Conservation (phyloP, 2,113 vertebrate genomes). For the Tragelaphus strepsiceros region DNA sequence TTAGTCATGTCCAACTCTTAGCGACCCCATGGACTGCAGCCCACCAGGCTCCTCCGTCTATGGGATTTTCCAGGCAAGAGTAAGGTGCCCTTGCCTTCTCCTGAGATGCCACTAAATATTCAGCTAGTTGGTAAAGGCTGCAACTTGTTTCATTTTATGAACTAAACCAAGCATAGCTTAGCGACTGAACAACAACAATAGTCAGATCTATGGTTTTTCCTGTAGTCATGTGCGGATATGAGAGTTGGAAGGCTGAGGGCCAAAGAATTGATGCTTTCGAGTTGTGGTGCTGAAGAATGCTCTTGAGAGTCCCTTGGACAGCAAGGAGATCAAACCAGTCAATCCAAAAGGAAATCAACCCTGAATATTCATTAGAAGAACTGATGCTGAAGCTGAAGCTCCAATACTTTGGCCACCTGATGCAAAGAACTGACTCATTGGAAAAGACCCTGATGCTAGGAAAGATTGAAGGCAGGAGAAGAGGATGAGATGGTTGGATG, state of each 20-base stretch:
- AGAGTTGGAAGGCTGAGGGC: background rate
- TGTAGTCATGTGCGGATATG: background rate
- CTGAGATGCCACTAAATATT: background rate
- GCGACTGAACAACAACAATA: background rate
- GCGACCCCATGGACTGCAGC: too few relatives aligned
- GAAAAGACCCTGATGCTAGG: background rate
- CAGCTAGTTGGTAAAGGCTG: background rate
- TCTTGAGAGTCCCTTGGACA: background rate
- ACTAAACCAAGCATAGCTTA: background rate
- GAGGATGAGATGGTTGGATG: background rate
- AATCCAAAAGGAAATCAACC: background rate
- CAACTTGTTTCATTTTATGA: background rate
- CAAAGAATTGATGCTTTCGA: background rate
- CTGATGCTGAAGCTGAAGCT: background rate
- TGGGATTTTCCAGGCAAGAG: too few relatives aligned
- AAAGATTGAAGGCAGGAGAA: background rate
- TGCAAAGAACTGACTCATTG: background rate
- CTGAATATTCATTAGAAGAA: background rate
- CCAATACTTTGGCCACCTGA: background rate
- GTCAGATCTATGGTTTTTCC: background rate
- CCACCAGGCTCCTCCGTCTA: too few relatives aligned
- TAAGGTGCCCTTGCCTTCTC: too few relatives aligned
- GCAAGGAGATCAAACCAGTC: background rate
- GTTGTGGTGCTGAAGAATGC: background rate
- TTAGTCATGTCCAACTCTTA: too few relatives aligned